Percentiles rank a stretch among this genome's conserved stretches.
phyloP scores from a whole-genome alignment of 2,888 invertebrate species.

The Lamproptera curius region DNA sequence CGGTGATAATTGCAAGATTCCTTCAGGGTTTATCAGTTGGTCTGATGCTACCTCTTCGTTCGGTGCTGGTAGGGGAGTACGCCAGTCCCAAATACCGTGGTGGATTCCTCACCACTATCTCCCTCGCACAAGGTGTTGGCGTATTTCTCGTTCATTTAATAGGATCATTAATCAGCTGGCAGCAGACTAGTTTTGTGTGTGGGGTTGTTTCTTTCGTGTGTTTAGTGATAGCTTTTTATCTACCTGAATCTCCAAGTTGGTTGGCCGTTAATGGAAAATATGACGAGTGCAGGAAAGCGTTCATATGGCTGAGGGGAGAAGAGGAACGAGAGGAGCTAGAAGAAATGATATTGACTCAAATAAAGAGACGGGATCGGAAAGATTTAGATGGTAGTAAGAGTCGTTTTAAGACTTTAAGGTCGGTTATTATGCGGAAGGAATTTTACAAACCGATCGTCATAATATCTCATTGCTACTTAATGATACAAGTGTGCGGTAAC shows the following conservation, averaged over 20 bases:
- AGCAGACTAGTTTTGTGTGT: conserved; percentile 65
- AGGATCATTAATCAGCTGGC: conserved; percentile 77
- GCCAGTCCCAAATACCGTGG: conserved; percentile 77
- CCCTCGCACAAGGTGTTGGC: conserved; percentile 75
- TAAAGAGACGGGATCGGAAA: conserved; percentile 30
- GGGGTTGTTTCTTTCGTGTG: conserved; percentile 57
- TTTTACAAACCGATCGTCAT: conserved; percentile 53
- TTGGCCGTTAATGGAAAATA: conserved; percentile 72
- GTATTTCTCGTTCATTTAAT: conserved; percentile 77
- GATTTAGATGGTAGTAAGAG: background rate
- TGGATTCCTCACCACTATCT: conserved; percentile 73
- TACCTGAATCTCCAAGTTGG: conserved; percentile 82
- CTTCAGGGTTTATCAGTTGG: conserved; percentile 66
- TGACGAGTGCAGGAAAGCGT: conserved; percentile 69
- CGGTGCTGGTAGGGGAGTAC: conserved; percentile 72
- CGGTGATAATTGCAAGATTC: conserved; percentile 40
- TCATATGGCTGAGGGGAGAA: conserved; percentile 73
- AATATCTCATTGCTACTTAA: conserved; percentile 46
- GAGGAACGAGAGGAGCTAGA: conserved; percentile 52
- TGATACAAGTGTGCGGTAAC: conserved; percentile 49
- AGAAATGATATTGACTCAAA: conserved; percentile 48
- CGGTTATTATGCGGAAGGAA: conserved; percentile 38
- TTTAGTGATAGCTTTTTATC: conserved; percentile 46
- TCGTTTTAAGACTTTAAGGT: conserved; percentile 33
- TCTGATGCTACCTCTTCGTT: conserved; percentile 55